Percentiles rank a stretch among this genome's conserved stretches.
These are phyloP conservation scores for Rhizoglyphus robini DNA, from an alignment of 1,140 invertebrate genomes.

Conservation along the genomic window DNA sequence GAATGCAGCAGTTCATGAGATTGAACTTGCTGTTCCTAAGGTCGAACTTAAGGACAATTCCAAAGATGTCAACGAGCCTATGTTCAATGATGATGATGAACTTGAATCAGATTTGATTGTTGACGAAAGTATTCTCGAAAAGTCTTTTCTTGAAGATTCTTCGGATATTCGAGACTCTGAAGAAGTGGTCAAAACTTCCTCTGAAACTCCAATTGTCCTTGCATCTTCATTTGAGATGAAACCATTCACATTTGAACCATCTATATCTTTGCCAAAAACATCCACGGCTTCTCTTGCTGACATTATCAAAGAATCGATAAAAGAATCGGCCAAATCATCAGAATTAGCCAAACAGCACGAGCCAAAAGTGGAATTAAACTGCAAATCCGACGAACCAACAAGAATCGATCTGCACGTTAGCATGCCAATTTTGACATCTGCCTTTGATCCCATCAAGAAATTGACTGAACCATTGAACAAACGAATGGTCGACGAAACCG, in stretches of 20 bases:
- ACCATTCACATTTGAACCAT: not conserved
- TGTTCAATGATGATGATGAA: conserved; percentile 7
- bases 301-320: too few species aligned
- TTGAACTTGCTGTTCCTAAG: not conserved
- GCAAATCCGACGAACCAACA: not conserved
- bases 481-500: not conserved
- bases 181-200: conserved; percentile 1
- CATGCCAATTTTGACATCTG: not conserved
- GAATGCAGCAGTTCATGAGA: not conserved
- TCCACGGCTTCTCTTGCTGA: too few species aligned
- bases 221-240: not conserved
- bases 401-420: not conserved
- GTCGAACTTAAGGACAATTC: not conserved
- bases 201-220: not conserved
- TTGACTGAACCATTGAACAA: not conserved
- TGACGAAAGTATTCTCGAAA: conserved; percentile 10
- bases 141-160: not conserved
- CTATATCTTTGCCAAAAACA: not conserved
- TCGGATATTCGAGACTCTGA: not conserved
- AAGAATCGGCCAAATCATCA: too few species aligned
- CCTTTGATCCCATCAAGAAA: not conserved
- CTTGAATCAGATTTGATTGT: not conserved
- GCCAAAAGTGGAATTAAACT: too few species aligned
- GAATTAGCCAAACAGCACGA: not conserved
- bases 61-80: not conserved